These are phyloP conservation scores for Formicarius rufipectus DNA, from an alignment of 2,113 vertebrate species.

Conservation along the genomic window DNA sequence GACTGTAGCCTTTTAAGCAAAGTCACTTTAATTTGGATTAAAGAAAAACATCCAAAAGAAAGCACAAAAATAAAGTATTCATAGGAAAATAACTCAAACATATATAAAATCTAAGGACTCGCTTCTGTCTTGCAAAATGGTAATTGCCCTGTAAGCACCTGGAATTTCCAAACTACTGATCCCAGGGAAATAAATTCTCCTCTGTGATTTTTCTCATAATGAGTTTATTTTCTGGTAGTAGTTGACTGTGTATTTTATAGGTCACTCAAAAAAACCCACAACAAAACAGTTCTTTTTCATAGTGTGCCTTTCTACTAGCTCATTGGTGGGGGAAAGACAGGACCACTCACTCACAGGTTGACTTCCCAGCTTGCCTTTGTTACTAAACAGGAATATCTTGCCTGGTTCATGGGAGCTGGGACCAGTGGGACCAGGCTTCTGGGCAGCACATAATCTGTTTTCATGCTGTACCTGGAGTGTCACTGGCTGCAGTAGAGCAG, in stretches of 20 bases:
- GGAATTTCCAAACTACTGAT: neutral
- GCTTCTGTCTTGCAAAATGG: neutral
- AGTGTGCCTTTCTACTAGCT: neutral
- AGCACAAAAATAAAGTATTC: neutral
- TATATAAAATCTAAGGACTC: neutral
- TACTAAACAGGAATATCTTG: neutral
- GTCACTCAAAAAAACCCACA: neutral
- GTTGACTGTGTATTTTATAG: neutral
- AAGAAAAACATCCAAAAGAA: neutral
- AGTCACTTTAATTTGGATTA: neutral
- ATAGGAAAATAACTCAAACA: neutral
- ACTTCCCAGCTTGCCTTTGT: neutral
- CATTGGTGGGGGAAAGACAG: neutral
- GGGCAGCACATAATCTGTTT: neutral
- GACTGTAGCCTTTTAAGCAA: neutral
- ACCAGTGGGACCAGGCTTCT: neutral
- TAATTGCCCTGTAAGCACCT: neutral
- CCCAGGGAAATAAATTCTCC: neutral
- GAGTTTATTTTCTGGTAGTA: neutral
- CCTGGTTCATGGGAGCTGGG: neutral
- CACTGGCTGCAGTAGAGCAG: neutral
- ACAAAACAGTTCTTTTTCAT: neutral
- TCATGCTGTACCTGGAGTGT: neutral
- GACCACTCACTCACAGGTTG: neutral
- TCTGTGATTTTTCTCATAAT: neutral